These are phyloP conservation scores for Zaprionus kolodkinae DNA, from an alignment of 1,140 invertebrate genomes.

Conservation along the genomic window DNA sequence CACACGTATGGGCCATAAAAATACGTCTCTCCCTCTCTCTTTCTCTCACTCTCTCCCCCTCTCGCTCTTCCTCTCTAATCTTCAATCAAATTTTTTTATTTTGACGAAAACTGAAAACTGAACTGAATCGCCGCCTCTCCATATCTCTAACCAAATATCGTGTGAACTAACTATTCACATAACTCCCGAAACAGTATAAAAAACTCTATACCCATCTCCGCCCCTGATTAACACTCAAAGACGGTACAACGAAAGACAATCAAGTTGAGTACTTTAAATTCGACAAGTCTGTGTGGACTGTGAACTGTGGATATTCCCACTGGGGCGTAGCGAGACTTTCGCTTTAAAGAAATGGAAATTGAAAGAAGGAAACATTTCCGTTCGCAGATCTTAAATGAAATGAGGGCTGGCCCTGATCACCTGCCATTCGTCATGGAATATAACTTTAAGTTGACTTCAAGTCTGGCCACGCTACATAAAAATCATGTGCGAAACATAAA, in stretches of 20 bases:
- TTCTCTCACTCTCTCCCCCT: too few relatives aligned
- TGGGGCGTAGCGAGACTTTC: conserved; percentile 55
- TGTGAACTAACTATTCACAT: conserved; percentile 59
- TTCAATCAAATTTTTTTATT: conserved; percentile 71
- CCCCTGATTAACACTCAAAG: conserved; percentile 5
- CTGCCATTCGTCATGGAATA: conserved; percentile 58
- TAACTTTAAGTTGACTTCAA: conserved; percentile 42
- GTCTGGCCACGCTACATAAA: conserved; percentile 42
- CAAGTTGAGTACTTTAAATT: conserved; percentile 32
- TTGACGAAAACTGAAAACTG: conserved; percentile 1
- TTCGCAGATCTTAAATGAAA: conserved; percentile 37
- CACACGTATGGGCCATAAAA: conserved; percentile 75
- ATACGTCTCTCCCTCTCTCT: conserved; percentile 29
- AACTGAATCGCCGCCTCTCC: not conserved
- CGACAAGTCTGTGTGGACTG: not conserved
- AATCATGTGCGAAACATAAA: conserved; percentile 49
- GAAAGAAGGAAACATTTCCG: conserved; percentile 64
- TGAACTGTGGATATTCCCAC: conserved; percentile 46
- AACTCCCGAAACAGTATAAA: not conserved
- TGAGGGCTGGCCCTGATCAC: conserved; percentile 39
- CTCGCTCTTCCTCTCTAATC: conserved; percentile 39
- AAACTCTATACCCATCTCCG: not conserved
- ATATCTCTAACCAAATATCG: conserved; percentile 71
- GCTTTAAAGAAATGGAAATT: conserved; percentile 64
- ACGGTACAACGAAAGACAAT: conserved; percentile 24